Evolutionary conservation across 2,113 vertebrate species (phyloP).

Genomic region (Rhinolophus ferrumequinum): DNA sequence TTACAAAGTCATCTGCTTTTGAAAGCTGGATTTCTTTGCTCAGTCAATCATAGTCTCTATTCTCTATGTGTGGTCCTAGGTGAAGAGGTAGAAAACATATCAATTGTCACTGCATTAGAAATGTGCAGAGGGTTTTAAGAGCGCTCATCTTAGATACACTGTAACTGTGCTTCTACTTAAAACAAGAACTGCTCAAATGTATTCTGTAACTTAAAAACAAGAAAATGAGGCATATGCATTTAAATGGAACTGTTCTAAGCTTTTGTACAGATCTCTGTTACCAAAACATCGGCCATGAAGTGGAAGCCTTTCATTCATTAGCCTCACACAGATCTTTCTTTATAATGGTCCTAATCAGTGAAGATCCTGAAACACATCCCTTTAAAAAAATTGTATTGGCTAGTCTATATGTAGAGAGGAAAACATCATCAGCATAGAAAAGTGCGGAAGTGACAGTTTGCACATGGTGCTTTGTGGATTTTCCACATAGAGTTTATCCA

Average conservation of each 20-base stretch:
- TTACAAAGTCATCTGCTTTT: not conserved
- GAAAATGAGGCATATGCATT: not conserved
- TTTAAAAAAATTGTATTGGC: not conserved
- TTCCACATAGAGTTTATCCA: not conserved
- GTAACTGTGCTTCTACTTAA: not conserved
- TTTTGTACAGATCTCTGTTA: not conserved
- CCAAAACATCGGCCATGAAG: not conserved
- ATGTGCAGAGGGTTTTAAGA: not conserved
- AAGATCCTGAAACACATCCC: not conserved
- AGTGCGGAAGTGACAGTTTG: not conserved
- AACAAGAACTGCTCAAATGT: too few relatives aligned
- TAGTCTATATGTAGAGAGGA: not conserved
- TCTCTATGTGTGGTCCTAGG: not conserved
- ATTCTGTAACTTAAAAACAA: not conserved
- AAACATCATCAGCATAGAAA: not conserved
- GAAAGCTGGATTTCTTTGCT: constrained; percentile 1
- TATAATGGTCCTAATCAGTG: not conserved
- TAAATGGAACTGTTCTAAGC: too few relatives aligned
- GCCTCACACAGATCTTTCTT: not conserved
- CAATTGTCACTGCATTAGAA: not conserved
- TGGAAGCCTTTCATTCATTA: not conserved
- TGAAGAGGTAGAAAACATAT: not conserved
- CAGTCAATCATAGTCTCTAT: not conserved
- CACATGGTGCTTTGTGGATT: too few relatives aligned
- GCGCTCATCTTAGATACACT: not conserved